These are phyloP conservation scores for Penaeus japonicus DNA, from an alignment of 1,140 invertebrate species.

Conservation along the genomic window DNA sequence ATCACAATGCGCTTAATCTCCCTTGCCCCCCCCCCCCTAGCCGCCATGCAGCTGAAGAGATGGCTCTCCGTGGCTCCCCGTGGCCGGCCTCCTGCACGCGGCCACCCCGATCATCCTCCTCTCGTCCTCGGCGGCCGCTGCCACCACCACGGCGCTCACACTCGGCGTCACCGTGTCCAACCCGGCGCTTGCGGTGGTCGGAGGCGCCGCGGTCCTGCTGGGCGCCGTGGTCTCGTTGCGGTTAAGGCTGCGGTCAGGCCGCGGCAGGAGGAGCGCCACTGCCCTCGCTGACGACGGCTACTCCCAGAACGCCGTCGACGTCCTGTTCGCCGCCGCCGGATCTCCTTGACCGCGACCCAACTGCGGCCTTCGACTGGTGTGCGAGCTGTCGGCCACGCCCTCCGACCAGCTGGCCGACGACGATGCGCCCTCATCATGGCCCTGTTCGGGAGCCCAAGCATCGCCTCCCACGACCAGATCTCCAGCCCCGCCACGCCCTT, in stretches of 20 bases:
- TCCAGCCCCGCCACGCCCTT: slow-evolving; percentile 3
- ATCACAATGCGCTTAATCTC: background rate
- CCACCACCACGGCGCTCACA: background rate
- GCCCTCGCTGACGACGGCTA: background rate
- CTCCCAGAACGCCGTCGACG: background rate
- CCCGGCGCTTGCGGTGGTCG: background rate
- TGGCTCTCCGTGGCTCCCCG: background rate
- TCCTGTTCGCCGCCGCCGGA: background rate
- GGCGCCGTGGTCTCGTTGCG: background rate
- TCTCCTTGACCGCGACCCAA: background rate
- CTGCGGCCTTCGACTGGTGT: slow-evolving; percentile 28
- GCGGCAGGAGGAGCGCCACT: background rate
- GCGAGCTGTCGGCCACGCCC: slow-evolving; percentile 21
- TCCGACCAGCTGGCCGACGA: background rate
- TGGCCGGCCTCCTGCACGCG: background rate
- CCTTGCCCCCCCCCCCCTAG: background rate
- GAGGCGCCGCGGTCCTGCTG: background rate
- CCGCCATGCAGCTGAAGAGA: slow-evolving; percentile 27
- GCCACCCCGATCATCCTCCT: background rate
- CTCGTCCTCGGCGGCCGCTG: background rate
- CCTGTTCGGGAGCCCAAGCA: background rate
- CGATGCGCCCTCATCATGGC: background rate
- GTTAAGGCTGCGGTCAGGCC: background rate
- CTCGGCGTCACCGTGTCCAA: background rate
- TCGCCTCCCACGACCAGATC: background rate